Percentiles rank a stretch among this genome's conserved stretches.
Conservation (phyloP, 2,797 vertebrate genomes). For the Rhabdophis nuchalis region DNA sequence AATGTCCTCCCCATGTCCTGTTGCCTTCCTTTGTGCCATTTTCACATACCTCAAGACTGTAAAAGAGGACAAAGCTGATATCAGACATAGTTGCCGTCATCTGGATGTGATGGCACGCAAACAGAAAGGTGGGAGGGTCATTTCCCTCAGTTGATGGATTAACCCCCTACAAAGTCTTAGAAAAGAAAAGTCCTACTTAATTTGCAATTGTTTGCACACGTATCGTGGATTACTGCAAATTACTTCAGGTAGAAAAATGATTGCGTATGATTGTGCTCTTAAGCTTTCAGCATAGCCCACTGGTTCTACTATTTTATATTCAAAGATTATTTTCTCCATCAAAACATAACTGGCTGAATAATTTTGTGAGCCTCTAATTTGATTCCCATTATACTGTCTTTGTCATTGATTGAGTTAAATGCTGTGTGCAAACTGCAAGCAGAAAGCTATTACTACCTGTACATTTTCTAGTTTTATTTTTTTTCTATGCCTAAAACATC, state of each 20-base stretch:
- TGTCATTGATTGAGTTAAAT: background rate
- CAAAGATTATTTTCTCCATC: constrained; percentile 20
- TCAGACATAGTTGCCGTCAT: background rate
- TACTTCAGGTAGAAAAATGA: background rate
- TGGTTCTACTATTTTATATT: background rate
- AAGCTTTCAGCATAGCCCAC: background rate
- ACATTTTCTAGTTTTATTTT: constrained; percentile 38
- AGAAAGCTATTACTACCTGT: constrained; percentile 46
- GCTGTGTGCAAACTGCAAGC: constrained; percentile 32
- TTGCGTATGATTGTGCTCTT: background rate
- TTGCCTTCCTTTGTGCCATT: background rate
- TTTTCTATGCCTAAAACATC: constrained; percentile 46
- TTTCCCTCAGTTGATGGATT: background rate
- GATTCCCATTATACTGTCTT: background rate
- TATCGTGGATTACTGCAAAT: background rate
- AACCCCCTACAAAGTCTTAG: background rate
- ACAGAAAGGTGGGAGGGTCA: background rate
- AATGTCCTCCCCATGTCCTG: background rate
- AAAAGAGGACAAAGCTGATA: background rate
- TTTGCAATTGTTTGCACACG: background rate
- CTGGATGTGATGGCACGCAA: background rate
- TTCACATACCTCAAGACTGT: background rate
- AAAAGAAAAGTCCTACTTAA: background rate
- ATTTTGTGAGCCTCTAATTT: constrained; percentile 19
- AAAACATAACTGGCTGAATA: background rate